phyloP scores from a whole-genome alignment of 2,888 invertebrate species.

The Ferrisia virgata region DNA sequence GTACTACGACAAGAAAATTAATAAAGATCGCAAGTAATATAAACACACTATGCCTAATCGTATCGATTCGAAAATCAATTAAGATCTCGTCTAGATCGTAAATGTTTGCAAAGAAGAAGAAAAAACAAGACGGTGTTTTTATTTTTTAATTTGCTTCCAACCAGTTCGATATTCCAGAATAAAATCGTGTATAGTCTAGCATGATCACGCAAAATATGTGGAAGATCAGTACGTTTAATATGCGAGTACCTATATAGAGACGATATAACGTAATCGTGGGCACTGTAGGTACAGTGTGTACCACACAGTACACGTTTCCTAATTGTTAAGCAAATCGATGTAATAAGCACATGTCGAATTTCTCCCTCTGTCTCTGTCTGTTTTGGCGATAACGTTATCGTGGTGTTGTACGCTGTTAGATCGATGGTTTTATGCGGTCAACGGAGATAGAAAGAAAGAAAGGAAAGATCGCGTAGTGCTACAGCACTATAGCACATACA shows the following conservation, averaged over 20 bases:
- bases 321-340: background rate
- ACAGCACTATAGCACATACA: too few species aligned
- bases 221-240: background rate
- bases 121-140: background rate
- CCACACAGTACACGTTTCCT: background rate
- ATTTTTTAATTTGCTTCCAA: background rate
- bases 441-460: background rate
- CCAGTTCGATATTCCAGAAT: too few species aligned
- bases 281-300: background rate
- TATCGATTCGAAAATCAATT: background rate
- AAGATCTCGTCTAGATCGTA: background rate
- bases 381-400: background rate
- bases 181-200: background rate
- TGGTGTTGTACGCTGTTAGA: background rate
- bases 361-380: background rate
- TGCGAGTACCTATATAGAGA: too few species aligned
- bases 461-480: background rate
- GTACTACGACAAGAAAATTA: too few species aligned
- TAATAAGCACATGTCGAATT: conserved; percentile 6
- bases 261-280: background rate
- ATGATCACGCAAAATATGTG: background rate
- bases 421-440: background rate
- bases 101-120: background rate
- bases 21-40: background rate
- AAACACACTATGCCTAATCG: too few species aligned